These are phyloP conservation scores for Acronicta aceris DNA, from an alignment of 2,888 invertebrate genomes.

Conservation along the genomic window DNA sequence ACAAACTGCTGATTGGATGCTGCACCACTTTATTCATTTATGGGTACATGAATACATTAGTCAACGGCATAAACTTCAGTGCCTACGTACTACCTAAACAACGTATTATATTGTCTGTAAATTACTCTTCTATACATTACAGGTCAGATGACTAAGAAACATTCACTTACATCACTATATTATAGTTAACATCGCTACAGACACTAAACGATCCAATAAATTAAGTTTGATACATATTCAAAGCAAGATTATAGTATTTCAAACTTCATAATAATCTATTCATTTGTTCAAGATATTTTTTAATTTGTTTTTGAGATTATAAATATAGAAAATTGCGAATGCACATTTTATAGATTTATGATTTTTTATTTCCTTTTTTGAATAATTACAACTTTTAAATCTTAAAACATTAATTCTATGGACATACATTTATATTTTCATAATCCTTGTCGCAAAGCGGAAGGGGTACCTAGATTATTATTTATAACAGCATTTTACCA, in stretches of 20 bases:
- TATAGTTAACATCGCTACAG: conserved; percentile 58
- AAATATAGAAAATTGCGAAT: conserved; percentile 76
- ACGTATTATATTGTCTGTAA: conserved; percentile 86
- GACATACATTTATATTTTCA: conserved; percentile 29
- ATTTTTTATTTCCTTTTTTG: conserved; percentile 21
- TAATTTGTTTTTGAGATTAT: conserved; percentile 64
- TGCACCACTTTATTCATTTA: conserved; percentile 85
- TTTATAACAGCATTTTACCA: no score
- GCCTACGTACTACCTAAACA: conserved; percentile 88
- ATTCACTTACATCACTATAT: conserved; percentile 65
- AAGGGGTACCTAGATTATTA: background rate
- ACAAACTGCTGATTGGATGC: conserved; percentile 56
- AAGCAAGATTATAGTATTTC: conserved; percentile 57
- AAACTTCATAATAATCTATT: conserved; percentile 51
- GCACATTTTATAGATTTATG: conserved; percentile 51
- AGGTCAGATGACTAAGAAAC: conserved; percentile 78
- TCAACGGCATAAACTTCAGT: conserved; percentile 88
- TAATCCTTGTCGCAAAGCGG: conserved; percentile 33
- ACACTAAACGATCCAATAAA: conserved; percentile 55
- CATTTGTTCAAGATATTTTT: conserved; percentile 42
- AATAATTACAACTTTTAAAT: conserved; percentile 36
- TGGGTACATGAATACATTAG: conserved; percentile 83
- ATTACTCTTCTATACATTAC: conserved; percentile 80
- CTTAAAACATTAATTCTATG: conserved; percentile 38
- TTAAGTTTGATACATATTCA: conserved; percentile 51